These are phyloP conservation scores for Folsomia manolachei DNA, from an alignment of 2,888 invertebrate genomes.

Conservation along the genomic window DNA sequence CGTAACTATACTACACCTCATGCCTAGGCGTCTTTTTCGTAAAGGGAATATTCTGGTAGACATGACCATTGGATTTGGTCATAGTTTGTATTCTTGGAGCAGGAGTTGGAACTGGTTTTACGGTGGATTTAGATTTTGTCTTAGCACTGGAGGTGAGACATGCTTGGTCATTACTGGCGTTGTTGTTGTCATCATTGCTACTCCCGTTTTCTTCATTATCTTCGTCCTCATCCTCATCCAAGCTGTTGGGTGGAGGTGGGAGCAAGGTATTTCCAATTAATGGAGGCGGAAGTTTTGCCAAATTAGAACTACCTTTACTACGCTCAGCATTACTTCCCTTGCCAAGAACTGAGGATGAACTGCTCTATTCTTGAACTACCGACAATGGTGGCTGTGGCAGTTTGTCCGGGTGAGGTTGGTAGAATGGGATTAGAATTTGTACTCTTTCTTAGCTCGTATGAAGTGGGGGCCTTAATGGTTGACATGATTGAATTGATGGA, in stretches of 20 bases:
- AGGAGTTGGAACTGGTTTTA: slow-evolving; percentile 40
- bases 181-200: slow-evolving; percentile 36
- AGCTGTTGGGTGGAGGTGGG: slow-evolving; percentile 40
- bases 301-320: slow-evolving; percentile 8
- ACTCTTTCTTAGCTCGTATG: not conserved
- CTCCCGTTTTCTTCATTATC: slow-evolving; percentile 23
- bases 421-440: not conserved
- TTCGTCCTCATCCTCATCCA: slow-evolving; percentile 34
- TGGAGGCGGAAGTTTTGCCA: slow-evolving; percentile 33
- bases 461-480: slow-evolving; percentile 29
- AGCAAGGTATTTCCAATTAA: slow-evolving; percentile 40
- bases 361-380: slow-evolving; percentile 11
- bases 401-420: not conserved
- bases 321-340: not conserved
- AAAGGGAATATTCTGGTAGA: slow-evolving; percentile 60
- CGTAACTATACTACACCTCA: slow-evolving; percentile 42
- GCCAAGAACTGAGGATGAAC: slow-evolving; percentile 9
- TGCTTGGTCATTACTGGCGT: slow-evolving; percentile 32
- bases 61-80: slow-evolving; percentile 53
- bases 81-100: slow-evolving; percentile 50
- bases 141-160: slow-evolving; percentile 32
- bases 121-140: slow-evolving; percentile 24
- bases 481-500: slow-evolving; percentile 33
- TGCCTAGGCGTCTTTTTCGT: slow-evolving; percentile 55
- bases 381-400: slow-evolving; percentile 9